Evolutionary conservation across 2,888 invertebrate genomes (phyloP), one percentile per base, ranked within the genome.

Genomic region (Caenorhabditis sp.): DNA sequence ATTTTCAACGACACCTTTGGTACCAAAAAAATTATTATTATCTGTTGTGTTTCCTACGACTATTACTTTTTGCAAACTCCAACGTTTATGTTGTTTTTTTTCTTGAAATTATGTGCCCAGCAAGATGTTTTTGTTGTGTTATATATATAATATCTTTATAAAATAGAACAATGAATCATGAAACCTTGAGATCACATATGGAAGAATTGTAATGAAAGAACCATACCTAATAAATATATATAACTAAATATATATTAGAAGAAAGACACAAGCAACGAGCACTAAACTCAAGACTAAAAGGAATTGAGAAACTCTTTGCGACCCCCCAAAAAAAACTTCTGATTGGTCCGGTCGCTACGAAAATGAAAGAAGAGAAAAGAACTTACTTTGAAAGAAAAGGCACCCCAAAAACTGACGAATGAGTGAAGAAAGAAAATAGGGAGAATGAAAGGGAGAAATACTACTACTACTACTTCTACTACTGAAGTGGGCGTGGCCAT

Each of bases 371-470:
- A 31, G 31, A 31, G 14, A 43, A 36, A 12, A 36, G 12, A 43
- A 43, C 43, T 43, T 43, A 43, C 14, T 43, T 26, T 36, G 49
- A 8, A 50, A 21, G 23, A 23, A 50, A 53, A 12, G 37, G 43
- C n/a, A 21, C n/a, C 19, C 31, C 43, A 43, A 43, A 43, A 43
- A 43, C 43, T 43, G 43, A 43, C 43, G 10, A 24, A 55, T 23
- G 26, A 17, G 26, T 24, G 37, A n/a, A 27, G 27, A 50, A 50
- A 62, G 31, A 62, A n/a, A 62, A 51, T 51, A n/a, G n/a, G 43
- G 17, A 43, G 43, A 43, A 17, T 43, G 43, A 43, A 43, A 17
- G 14, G 43, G 17, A 43, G 31, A 19, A 55, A 43, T 54, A 17
- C 43, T 43, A 43, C 43, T 43, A 43, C 43, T 43, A 43, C 17